A percentile compares a stretch with the other conserved stretches of the same genome.
Evolutionary conservation across 1,140 invertebrate genomes (phyloP).

Genomic region (Eriocheir sinensis): DNA sequence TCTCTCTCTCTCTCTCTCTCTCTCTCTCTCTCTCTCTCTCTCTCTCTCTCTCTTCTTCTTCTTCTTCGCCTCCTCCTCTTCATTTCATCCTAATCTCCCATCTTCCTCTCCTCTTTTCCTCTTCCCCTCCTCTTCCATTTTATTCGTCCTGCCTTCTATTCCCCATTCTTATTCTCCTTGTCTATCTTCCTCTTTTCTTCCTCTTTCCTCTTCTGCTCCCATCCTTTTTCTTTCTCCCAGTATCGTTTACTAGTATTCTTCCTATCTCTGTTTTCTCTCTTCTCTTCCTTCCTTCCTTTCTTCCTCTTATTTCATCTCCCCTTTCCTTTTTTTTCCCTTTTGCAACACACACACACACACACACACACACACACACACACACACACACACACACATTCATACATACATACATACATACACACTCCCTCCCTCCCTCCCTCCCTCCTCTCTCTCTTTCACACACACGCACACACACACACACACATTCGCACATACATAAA

Average conservation of each 20-base stretch:
- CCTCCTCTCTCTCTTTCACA: no score
- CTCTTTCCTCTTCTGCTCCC: not conserved
- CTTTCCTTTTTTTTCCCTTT: no score
- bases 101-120: not conserved
- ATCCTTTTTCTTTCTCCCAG: not conserved
- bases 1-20: not conserved
- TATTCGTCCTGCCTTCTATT: not conserved
- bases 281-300: not conserved
- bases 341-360: no score
- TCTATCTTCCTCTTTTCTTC: not conserved
- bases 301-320: not conserved
- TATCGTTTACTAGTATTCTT: no score
- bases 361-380: no score
- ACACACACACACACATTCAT: no score
- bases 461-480: no score
- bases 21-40: not conserved
- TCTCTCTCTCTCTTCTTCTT: not conserved
- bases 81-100: not conserved
- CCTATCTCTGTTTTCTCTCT: no score
- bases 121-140: not conserved
- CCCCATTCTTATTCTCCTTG: not conserved
- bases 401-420: no score
- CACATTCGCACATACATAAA: no score
- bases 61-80: not conserved
- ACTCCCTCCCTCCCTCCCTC: no score